Percentiles rank a stretch among this genome's conserved stretches.
phyloP scores from a whole-genome alignment of 2,113 vertebrate species.

The Phycodurus eques region DNA sequence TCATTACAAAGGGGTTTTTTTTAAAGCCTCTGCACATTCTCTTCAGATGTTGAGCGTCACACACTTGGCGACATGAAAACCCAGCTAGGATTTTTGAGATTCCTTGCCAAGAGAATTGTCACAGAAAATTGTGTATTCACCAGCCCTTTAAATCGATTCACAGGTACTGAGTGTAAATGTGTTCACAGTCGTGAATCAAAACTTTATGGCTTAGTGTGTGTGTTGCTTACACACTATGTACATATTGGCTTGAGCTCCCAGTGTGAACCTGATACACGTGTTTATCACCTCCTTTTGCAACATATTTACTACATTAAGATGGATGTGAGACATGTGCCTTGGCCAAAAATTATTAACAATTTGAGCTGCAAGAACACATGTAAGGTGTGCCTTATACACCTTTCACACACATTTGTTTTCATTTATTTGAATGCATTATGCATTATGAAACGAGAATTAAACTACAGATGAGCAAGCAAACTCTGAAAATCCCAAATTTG shows the following conservation, averaged over 20 bases:
- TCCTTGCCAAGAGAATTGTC: not conserved
- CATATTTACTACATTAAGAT: conserved; percentile 19
- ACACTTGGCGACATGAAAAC: not conserved
- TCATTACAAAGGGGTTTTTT: too few relatives aligned
- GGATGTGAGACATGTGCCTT: conserved; percentile 25
- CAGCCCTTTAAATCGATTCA: not conserved
- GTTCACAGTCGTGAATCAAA: not conserved
- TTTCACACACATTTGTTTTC: not conserved
- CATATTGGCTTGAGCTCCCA: not conserved
- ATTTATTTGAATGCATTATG: not conserved
- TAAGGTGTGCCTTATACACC: not conserved
- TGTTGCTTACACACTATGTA: not conserved
- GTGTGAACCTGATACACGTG: conserved; percentile 16
- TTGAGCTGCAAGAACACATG: not conserved
- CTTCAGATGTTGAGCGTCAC: too few relatives aligned
- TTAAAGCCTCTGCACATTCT: too few relatives aligned
- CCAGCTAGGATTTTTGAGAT: not conserved
- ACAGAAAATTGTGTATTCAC: not conserved
- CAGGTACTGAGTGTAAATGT: not conserved
- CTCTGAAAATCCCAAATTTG: not conserved
- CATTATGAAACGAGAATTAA: not conserved
- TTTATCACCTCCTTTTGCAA: conserved; percentile 18
- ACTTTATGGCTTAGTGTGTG: not conserved
- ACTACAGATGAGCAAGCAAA: not conserved
- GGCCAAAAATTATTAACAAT: conserved; percentile 5